Evolutionary conservation across 2,888 invertebrate species (phyloP).

Genomic region (Ectemnius cavifrons): DNA sequence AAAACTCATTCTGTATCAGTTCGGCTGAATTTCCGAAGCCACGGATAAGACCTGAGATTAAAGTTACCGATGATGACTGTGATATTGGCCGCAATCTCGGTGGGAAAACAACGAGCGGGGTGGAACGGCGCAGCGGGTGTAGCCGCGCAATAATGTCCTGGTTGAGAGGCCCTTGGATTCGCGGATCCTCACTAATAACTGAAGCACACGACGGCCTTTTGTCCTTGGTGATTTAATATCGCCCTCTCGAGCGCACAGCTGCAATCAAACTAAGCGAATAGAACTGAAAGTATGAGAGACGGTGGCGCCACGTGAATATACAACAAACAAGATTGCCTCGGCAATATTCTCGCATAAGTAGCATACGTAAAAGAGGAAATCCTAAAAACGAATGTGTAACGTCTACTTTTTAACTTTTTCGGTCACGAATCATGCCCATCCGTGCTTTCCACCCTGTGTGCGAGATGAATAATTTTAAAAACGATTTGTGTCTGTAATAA

Average conservation of each 20-base stretch:
- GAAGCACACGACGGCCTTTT: neutral
- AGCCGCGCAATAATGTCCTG: neutral
- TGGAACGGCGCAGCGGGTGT: neutral
- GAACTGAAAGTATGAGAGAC: neutral
- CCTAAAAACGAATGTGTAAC: too few relatives aligned
- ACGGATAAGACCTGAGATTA: neutral
- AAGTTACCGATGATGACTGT: neutral
- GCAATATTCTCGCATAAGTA: too few relatives aligned
- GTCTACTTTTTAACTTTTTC: too few relatives aligned
- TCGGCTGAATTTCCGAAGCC: neutral
- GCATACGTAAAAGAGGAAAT: too few relatives aligned
- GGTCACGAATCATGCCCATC: too few relatives aligned
- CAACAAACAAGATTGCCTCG: too few relatives aligned
- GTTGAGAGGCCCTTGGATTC: conserved; percentile 10
- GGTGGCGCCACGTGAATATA: too few relatives aligned
- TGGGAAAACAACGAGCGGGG: neutral
- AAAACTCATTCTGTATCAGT: neutral
- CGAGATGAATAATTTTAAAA: too few relatives aligned
- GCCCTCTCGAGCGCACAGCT: conserved; percentile 3
- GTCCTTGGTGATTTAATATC: conserved; percentile 16
- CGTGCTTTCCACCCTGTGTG: too few relatives aligned
- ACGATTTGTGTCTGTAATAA: too few relatives aligned
- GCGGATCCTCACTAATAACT: neutral
- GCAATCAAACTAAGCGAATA: conserved; percentile 1
- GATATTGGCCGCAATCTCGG: neutral